These are phyloP conservation scores for Amblyopsis hoosieri DNA, from an alignment of 2,797 vertebrate species.

Conservation along the genomic window DNA sequence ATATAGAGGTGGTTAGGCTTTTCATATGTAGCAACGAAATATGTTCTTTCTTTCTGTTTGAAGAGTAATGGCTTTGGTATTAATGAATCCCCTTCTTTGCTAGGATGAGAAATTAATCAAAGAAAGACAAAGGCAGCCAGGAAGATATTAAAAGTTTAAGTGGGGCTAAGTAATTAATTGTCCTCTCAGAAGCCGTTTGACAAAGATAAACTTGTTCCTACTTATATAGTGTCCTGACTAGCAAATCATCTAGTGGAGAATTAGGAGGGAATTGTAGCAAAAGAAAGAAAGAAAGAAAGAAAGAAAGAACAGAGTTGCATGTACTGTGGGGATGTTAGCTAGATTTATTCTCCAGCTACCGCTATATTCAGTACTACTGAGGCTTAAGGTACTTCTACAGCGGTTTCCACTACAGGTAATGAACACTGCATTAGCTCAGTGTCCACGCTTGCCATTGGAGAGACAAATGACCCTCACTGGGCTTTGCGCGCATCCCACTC, in stretches of 20 bases:
- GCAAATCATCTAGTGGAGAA: constrained; percentile 22
- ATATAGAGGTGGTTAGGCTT: constrained; percentile 16
- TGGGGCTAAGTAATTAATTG: constrained; percentile 72
- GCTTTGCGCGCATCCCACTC: constrained; percentile 10
- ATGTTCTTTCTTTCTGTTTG: constrained; percentile 63
- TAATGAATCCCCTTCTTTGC: constrained; percentile 80
- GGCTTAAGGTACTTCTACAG: background rate
- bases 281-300: background rate
- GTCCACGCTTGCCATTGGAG: constrained; percentile 14
- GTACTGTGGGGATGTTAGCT: background rate
- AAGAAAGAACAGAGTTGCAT: background rate
- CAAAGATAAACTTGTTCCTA: constrained; percentile 63
- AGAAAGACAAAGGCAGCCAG: constrained; percentile 61
- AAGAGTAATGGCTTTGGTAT: constrained; percentile 80
- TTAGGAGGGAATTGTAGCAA: background rate
- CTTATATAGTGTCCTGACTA: constrained; percentile 43
- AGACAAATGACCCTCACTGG: constrained; percentile 20
- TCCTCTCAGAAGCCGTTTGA: constrained; percentile 62
- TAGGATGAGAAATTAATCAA: constrained; percentile 80
- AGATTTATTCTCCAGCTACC: background rate
- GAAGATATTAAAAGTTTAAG: constrained; percentile 82
- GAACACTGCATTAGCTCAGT: background rate
- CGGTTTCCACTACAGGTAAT: background rate
- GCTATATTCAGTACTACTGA: background rate
- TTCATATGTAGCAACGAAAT: constrained; percentile 63